Conservation (phyloP, 2,888 invertebrate genomes). For the Argyresthia goedartella region DNA sequence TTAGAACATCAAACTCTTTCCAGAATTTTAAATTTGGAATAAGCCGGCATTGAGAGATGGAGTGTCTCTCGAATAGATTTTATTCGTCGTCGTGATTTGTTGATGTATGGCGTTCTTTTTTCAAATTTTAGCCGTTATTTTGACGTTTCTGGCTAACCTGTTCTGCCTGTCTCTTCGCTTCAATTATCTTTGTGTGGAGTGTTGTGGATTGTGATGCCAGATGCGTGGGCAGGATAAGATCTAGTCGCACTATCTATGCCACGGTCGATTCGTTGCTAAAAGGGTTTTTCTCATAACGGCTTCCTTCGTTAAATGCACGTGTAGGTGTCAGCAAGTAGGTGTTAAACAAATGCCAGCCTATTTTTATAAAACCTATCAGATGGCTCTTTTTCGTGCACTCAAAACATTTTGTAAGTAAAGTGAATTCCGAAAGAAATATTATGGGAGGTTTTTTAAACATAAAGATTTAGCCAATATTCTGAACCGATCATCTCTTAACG, state of each 20-base stretch:
- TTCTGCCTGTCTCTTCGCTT: constrained; percentile 15
- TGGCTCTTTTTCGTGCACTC: too few species aligned
- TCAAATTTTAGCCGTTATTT: constrained; percentile 23
- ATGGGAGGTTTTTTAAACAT: too few species aligned
- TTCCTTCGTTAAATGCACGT: constrained; percentile 17
- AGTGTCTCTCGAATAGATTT: constrained; percentile 49
- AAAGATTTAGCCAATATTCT: too few species aligned
- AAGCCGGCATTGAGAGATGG: constrained; percentile 46
- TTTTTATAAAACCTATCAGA: not conserved
- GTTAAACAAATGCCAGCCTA: not conserved
- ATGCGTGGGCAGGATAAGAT: constrained; percentile 42
- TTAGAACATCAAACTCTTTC: constrained; percentile 58
- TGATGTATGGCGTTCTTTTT: constrained; percentile 36
- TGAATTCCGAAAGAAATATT: too few species aligned
- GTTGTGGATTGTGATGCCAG: constrained; percentile 32
- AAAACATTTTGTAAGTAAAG: too few species aligned
- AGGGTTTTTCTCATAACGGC: constrained; percentile 30
- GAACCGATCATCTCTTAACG: too few species aligned
- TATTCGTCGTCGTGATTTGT: constrained; percentile 48
- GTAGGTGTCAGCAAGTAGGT: not conserved
- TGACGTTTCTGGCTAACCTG: not conserved
- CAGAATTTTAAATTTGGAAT: constrained; percentile 62
- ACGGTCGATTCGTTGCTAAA: constrained; percentile 35
- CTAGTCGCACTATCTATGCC: constrained; percentile 37
- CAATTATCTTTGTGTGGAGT: constrained; percentile 22